Base-by-base conservation (phyloP, 2,113 vertebrate species). In the Crotalus tigris region DNA sequence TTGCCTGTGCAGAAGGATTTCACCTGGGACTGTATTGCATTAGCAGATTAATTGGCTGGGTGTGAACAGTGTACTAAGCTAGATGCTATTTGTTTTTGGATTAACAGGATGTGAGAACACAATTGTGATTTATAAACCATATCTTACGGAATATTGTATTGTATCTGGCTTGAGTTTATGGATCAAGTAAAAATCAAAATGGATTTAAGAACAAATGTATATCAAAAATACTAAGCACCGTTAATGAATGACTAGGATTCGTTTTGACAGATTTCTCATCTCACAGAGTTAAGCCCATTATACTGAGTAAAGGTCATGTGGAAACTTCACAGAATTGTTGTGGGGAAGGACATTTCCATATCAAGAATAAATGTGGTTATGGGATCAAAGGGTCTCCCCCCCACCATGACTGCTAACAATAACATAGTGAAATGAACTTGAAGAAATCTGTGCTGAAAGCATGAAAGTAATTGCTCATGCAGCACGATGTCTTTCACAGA, bases 361-460 rank as follows among this genome's bases (percentile, higher is more conserved):
- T 24, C 90, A 10, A 23, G 88, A 89, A 92, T 64, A 24, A 95
- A 85, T 88, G 94, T 0, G 11, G 93, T 85, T 89, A 94, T 29
- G 12, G 85, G 94, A 94, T 9, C 90, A 94, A 93, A 89, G 21
- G 26, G 91, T 12, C 3, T 92, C n/a, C 26, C 85, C 19, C 29
- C 17, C 87, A 2, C 51, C 87, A 85, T 49, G 88, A 39, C 57
- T 11, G 81, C 21, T 69, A 51, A 88, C 94, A 92, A 93, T 93
- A 96, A 94, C 46, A 81, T 15, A 94, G 87, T 69, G 88, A 91
- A 97, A 95, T 75, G 92, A 64, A 55, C 69, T 88, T 94, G 46
- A 88, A 95, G 17, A 3, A 94, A 69, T 81, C 33, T 3, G 3
- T 85, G 61, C 49, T 89, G 95, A 91, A 88, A 93, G 87, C 75